Percentiles rank a stretch among this genome's conserved stretches.
Conservation (phyloP, 92 coral and sea anemone species). For the Porites divaricata region DNA sequence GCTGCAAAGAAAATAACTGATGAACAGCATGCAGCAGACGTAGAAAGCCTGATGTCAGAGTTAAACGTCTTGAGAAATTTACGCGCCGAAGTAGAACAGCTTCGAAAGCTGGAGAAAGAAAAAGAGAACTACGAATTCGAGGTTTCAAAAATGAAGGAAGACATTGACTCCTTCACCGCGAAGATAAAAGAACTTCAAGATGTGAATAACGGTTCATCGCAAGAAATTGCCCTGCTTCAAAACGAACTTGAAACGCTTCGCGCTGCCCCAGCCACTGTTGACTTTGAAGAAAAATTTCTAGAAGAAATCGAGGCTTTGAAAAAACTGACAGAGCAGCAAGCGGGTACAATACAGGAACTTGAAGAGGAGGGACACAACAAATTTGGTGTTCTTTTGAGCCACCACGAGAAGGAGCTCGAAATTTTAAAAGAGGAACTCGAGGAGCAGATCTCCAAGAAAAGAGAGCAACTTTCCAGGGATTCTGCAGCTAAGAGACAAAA, state of each 20-base stretch:
- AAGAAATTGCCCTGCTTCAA: constrained; percentile 76
- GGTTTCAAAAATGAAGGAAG: constrained; percentile 65
- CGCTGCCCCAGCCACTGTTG: constrained; percentile 15
- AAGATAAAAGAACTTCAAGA: constrained; percentile 68
- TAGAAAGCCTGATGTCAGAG: constrained; percentile 54
- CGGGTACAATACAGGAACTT: constrained; percentile 59
- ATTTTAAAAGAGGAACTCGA: constrained; percentile 84
- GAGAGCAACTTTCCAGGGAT: constrained; percentile 89
- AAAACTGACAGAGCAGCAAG: constrained; percentile 60
- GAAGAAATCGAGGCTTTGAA: constrained; percentile 68
- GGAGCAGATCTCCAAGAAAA: constrained; percentile 84
- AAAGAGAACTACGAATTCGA: constrained; percentile 72
- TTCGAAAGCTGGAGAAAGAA: constrained; percentile 61
- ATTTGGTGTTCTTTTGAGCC: constrained; percentile 88
- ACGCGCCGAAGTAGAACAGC: constrained; percentile 50
- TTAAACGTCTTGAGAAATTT: constrained; percentile 50
- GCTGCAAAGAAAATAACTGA: constrained; percentile 48
- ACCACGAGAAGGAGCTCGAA: constrained; percentile 88
- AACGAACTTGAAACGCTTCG: constrained; percentile 67
- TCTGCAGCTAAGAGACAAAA: constrained; percentile 83
- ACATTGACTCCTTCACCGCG: constrained; percentile 53
- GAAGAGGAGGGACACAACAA: constrained; percentile 85
- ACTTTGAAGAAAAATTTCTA: constrained; percentile 46
- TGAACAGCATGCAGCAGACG: constrained; percentile 50
- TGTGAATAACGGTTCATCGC: constrained; percentile 52